Conservation (phyloP, 2,797 vertebrate genomes). For the Alauda arvensis region DNA sequence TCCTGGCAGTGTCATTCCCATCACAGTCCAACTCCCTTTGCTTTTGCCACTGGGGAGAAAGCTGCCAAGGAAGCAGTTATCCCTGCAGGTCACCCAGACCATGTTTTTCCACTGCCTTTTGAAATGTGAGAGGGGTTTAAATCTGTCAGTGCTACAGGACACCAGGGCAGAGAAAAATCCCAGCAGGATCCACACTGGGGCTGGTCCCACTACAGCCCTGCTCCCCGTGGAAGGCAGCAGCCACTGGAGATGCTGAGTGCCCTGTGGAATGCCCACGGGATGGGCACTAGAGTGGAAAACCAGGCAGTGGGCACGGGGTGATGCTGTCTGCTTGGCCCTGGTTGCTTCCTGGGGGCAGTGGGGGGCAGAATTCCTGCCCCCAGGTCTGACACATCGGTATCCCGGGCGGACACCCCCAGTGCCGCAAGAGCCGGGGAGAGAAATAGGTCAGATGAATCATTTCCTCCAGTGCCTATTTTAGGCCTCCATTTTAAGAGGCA, state of each 20-base stretch:
- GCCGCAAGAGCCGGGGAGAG: neutral
- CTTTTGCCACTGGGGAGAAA: neutral
- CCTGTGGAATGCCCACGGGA: neutral
- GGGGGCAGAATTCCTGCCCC: neutral
- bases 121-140: neutral
- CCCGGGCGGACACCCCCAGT: neutral
- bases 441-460: slow-evolving; percentile 68
- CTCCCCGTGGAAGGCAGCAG: neutral
- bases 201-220: accelerated
- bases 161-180: neutral
- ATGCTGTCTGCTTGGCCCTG: accelerated
- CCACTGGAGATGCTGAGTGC: accelerated
- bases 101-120: neutral
- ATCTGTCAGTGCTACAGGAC: neutral
- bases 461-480: slow-evolving; percentile 60
- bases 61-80: neutral
- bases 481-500: slow-evolving; percentile 53
- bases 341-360: accelerated
- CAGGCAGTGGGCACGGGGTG: neutral
- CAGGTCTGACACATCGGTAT: neutral
- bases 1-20: neutral
- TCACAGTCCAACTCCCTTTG: neutral
- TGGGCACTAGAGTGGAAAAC: accelerated
- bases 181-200: accelerated
- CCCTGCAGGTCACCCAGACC: neutral